phyloP scores from a whole-genome alignment of 1,140 invertebrate species.

The Leguminivora glycinivorella region DNA sequence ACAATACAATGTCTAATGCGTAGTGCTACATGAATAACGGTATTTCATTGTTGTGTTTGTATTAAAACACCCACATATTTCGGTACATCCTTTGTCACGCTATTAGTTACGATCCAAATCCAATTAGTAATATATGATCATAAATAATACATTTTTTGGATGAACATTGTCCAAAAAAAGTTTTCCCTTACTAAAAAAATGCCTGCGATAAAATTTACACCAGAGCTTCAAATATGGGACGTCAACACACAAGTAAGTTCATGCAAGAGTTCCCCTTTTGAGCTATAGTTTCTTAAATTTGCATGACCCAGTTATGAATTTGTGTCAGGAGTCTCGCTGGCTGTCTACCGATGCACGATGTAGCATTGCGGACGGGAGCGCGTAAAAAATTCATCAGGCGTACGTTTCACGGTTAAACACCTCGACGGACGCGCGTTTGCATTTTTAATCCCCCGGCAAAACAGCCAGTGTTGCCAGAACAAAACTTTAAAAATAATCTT shows the following conservation, averaged over 20 bases:
- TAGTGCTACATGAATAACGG: background rate
- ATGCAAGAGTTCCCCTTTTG: background rate
- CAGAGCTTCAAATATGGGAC: background rate
- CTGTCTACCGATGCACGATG: background rate
- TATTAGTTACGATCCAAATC: background rate
- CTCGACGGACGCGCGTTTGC: conserved; percentile 38
- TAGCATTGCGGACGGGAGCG: conserved; percentile 26
- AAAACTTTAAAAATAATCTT: background rate
- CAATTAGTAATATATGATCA: no score
- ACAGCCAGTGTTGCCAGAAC: background rate
- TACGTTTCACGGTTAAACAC: conserved; percentile 36
- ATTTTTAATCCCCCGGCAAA: conserved; percentile 51
- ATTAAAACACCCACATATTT: background rate
- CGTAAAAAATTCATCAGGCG: conserved; percentile 37
- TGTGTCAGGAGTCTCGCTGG: conserved; percentile 19
- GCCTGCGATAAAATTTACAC: background rate
- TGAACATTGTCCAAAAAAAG: no score
- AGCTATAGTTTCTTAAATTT: conserved; percentile 7
- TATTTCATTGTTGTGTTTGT: background rate
- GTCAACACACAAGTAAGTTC: background rate
- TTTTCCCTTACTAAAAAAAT: no score
- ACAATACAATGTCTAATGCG: background rate
- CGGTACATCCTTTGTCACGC: background rate
- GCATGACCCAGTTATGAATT: conserved; percentile 10
- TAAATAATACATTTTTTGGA: no score